phyloP scores from a whole-genome alignment of 2,888 invertebrate genomes.

The Cephus nigrinus region DNA sequence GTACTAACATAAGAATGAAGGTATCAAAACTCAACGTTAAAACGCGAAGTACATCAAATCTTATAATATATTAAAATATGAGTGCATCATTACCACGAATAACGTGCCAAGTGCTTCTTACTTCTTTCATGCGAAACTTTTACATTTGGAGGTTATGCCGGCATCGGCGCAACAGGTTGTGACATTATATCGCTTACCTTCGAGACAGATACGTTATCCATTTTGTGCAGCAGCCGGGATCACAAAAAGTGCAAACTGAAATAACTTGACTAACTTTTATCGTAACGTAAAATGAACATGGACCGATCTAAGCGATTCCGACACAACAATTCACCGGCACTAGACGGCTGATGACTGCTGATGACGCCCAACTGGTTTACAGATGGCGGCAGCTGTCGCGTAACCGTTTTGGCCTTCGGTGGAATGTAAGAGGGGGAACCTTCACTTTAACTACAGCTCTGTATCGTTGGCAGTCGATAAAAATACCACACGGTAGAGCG shows the following conservation, averaged over 20 bases:
- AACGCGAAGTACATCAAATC: neutral
- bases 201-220: slow-evolving; percentile 59
- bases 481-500: neutral
- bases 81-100: neutral
- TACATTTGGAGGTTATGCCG: slow-evolving; percentile 24
- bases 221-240: slow-evolving; percentile 24
- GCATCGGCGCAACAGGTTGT: slow-evolving; percentile 51
- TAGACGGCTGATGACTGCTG: neutral
- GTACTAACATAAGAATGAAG: neutral
- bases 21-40: neutral
- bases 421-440: neutral
- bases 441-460: neutral
- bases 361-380: neutral
- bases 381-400: neutral
- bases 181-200: slow-evolving; percentile 48
- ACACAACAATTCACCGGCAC: neutral
- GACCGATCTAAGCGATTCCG: neutral
- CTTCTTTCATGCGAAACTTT: neutral
- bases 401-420: neutral
- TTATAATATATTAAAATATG: neutral
- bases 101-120: neutral
- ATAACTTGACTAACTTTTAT: neutral
- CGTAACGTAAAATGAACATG: neutral
- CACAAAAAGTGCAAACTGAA: neutral
- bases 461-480: neutral